Evolutionary conservation across 2,797 vertebrate species (phyloP).

Genomic region (Siniperca undulata): DNA sequence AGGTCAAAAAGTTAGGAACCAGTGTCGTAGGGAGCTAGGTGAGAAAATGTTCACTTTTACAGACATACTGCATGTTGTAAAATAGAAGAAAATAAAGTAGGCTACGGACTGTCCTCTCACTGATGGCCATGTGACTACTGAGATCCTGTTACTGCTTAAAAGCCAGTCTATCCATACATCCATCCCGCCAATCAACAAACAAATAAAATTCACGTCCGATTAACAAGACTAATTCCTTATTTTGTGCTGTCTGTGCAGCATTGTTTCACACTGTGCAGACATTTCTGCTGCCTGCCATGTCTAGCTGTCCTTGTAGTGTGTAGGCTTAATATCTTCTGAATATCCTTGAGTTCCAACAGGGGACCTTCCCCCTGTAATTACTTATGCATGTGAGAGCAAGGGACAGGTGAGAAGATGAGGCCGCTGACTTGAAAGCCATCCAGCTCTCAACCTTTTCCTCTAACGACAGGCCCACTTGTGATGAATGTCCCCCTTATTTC

Average conservation of each 20-base stretch:
- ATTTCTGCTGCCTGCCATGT: slow-evolving; percentile 10
- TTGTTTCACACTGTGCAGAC: not conserved
- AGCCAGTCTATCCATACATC: not conserved
- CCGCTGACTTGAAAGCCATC: slow-evolving; percentile 51
- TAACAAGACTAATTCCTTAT: not conserved
- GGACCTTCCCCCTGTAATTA: slow-evolving; percentile 9
- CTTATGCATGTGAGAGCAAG: slow-evolving; percentile 47
- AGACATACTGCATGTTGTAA: not conserved
- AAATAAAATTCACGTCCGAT: not conserved
- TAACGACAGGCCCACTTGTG: slow-evolving; percentile 27
- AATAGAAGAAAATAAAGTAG: not conserved
- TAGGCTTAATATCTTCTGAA: slow-evolving; percentile 32
- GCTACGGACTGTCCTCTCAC: not conserved
- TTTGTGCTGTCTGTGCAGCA: not conserved
- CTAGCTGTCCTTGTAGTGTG: slow-evolving; percentile 20
- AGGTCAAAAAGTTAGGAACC: not conserved
- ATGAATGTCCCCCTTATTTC: slow-evolving; percentile 55
- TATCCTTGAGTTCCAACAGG: slow-evolving; percentile 40
- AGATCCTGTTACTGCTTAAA: not conserved
- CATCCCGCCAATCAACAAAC: not conserved
- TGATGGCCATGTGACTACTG: not conserved
- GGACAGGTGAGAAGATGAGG: slow-evolving; percentile 37
- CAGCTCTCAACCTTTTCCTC: slow-evolving; percentile 14
- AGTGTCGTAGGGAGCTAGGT: not conserved
- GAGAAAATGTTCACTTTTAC: not conserved